A percentile compares a stretch with the other conserved stretches of the same genome.
These are phyloP conservation scores for Myrmecobius fasciatus DNA, from an alignment of 2,113 vertebrate genomes.

Conservation along the genomic window DNA sequence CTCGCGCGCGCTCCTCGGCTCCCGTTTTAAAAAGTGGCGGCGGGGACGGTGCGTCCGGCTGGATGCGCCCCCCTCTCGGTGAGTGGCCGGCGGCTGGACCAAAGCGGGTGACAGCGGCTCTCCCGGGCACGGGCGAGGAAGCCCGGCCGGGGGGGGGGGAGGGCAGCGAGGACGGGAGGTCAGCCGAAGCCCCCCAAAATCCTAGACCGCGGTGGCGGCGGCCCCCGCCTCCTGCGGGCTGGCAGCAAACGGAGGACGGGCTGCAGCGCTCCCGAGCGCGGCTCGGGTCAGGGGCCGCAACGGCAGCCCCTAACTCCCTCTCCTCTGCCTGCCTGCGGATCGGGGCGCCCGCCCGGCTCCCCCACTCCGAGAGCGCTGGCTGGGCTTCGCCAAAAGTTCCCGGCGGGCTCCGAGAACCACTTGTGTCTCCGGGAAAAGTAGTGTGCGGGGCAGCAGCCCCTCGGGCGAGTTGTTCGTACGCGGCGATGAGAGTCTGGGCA, in stretches of 20 bases:
- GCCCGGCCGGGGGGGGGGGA: constrained; percentile 2
- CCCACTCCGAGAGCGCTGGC: background rate
- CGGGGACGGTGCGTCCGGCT: constrained; percentile 39
- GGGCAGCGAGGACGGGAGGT: background rate
- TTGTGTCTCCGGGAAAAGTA: constrained; percentile 71
- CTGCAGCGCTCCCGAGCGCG: background rate
- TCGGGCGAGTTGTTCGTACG: background rate
- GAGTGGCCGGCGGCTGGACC: background rate
- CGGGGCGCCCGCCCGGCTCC: constrained; percentile 20
- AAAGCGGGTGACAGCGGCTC: background rate
- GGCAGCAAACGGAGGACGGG: constrained; percentile 60
- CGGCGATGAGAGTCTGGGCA: background rate
- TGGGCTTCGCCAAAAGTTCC: constrained; percentile 66
- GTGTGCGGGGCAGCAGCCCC: constrained; percentile 29
- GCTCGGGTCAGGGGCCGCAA: background rate
- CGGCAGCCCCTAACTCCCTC: constrained; percentile 30
- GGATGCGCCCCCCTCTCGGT: background rate
- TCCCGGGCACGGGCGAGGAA: background rate
- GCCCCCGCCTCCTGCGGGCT: constrained; percentile 60
- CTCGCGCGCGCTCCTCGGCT: constrained; percentile 49
- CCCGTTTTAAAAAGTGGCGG: constrained; percentile 68
- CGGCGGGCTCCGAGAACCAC: constrained; percentile 50
- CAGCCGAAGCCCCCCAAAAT: background rate
- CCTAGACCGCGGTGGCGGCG: background rate
- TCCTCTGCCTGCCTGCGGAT: constrained; percentile 5